Percentiles rank a stretch among this genome's conserved stretches.
Evolutionary conservation across 1,140 invertebrate species (phyloP).

Genomic region (Megalonaias nervosa): DNA sequence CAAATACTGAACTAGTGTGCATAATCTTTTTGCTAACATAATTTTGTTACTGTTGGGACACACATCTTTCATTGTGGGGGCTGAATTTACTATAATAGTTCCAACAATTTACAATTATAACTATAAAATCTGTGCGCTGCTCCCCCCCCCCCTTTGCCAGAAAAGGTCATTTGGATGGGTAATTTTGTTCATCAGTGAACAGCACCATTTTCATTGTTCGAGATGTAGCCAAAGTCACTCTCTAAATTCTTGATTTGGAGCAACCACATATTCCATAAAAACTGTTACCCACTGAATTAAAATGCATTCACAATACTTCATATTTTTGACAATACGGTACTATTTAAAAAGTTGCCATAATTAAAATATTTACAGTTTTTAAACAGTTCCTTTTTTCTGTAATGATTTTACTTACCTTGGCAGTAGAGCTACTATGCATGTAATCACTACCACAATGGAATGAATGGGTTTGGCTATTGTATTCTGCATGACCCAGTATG

Average conservation of each 20-base stretch:
- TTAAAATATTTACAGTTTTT: neutral
- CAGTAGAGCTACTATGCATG: constrained; percentile 83
- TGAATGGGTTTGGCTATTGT: constrained; percentile 82
- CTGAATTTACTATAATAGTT: too few relatives aligned
- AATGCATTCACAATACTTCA: neutral
- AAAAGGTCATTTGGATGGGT: too few relatives aligned
- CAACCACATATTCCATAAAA: neutral
- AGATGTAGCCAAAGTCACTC: neutral
- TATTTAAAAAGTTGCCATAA: neutral
- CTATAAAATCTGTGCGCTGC: too few relatives aligned
- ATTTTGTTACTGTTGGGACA: too few relatives aligned
- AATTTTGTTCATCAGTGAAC: too few relatives aligned
- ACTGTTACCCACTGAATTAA: neutral
- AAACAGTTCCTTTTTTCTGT: constrained; percentile 81
- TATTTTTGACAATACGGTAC: too few relatives aligned
- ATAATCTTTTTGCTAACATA: too few relatives aligned
- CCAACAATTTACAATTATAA: too few relatives aligned
- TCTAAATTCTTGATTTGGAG: neutral
- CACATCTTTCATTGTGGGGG: too few relatives aligned
- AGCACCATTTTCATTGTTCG: too few relatives aligned
- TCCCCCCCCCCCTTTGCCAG: too few relatives aligned
- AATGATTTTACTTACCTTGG: constrained; percentile 86
- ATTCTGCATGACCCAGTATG: constrained; percentile 89
- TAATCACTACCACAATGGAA: constrained; percentile 85
- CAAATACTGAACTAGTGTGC: too few relatives aligned